Base-by-base conservation (phyloP, 2,113 vertebrate genomes). In the Zosterops borbonicus region DNA sequence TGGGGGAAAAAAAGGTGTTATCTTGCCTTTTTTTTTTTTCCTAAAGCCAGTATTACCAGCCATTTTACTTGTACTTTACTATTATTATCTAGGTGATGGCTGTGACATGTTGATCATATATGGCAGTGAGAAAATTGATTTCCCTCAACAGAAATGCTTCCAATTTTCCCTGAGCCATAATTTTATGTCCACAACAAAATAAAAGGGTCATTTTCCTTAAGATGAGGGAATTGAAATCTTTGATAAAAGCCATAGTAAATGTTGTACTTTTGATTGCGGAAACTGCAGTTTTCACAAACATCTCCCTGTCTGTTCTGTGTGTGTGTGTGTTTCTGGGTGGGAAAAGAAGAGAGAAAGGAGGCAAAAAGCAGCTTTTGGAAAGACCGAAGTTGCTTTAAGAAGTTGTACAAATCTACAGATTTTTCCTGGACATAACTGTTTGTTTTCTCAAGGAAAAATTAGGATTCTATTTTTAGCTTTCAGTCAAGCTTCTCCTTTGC, bases 141-240 rank as follows among this genome's bases (percentile, higher is more conserved):
- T 99, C 98, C 98, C 97, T 98, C 98, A 98, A 97, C 98, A 99
- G 98, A 99, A 99, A 99, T 98, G 98, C 98, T 98, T 98, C 98
- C 99, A 99, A 99, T 99, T 99, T 99, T 99, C 98, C 97, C 98
- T 97, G 98, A 98, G 98, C 99, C 99, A 98, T 99, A 99, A 99
- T 99, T 99, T 99, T 98, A 99, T 98, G 98, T 98, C 98, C 99
- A 99, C 99, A 99, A 99, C 99, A 99, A 99, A 99, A 99, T 99
- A 99, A 99, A 99, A 99, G 99, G 99, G 98, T 99, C 98, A 99
- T 99, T 99, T 99, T 98, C 98, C 98, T 97, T 97, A 97, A 98
- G 98, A 98, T 98, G 98, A 98, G 98, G 97, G 98, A 99, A 98
- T 98, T 98, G 98, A 99, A 99, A 99, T 99, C 98, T 98, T 98